phyloP scores from a whole-genome alignment of 2,797 vertebrate genomes.

The Hephaestus fuliginosus region DNA sequence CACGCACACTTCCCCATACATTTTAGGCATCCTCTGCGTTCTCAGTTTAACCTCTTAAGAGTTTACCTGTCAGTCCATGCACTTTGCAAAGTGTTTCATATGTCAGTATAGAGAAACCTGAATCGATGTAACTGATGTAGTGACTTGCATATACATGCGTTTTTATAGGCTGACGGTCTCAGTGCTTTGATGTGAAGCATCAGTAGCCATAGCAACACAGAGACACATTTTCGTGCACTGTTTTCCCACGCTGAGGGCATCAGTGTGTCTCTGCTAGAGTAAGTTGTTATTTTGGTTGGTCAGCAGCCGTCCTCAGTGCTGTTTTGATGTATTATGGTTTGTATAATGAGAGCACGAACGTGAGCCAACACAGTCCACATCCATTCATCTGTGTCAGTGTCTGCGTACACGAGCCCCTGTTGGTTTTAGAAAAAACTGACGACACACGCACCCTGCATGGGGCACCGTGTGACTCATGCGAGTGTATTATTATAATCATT shows the following conservation, averaged over 20 bases:
- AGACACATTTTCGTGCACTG: slow-evolving; percentile 43
- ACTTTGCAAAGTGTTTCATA: slow-evolving; percentile 21
- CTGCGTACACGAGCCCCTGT: background rate
- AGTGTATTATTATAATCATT: slow-evolving; percentile 51
- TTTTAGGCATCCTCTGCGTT: slow-evolving; percentile 55
- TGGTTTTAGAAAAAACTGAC: slow-evolving; percentile 38
- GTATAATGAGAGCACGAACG: slow-evolving; percentile 50
- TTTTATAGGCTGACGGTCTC: slow-evolving; percentile 8
- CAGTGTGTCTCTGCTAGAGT: slow-evolving; percentile 25
- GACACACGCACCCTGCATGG: slow-evolving; percentile 38
- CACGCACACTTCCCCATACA: slow-evolving; percentile 22
- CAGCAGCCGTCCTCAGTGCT: slow-evolving; percentile 41
- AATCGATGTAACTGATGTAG: background rate
- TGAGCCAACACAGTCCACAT: slow-evolving; percentile 30
- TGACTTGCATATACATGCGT: slow-evolving; percentile 10
- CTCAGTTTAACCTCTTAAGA: slow-evolving; percentile 36
- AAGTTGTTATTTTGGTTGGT: slow-evolving; percentile 59
- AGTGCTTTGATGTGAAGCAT: slow-evolving; percentile 34
- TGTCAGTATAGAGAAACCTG: background rate
- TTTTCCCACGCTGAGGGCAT: slow-evolving; percentile 32
- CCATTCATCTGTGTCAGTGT: slow-evolving; percentile 40
- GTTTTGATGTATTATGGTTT: slow-evolving; percentile 59
- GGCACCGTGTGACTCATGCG: slow-evolving; percentile 50
- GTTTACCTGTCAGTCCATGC: slow-evolving; percentile 28
- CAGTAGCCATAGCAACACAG: slow-evolving; percentile 67